These are phyloP conservation scores for Brachystomella parvula DNA, from an alignment of 1,140 invertebrate species.

Conservation along the genomic window DNA sequence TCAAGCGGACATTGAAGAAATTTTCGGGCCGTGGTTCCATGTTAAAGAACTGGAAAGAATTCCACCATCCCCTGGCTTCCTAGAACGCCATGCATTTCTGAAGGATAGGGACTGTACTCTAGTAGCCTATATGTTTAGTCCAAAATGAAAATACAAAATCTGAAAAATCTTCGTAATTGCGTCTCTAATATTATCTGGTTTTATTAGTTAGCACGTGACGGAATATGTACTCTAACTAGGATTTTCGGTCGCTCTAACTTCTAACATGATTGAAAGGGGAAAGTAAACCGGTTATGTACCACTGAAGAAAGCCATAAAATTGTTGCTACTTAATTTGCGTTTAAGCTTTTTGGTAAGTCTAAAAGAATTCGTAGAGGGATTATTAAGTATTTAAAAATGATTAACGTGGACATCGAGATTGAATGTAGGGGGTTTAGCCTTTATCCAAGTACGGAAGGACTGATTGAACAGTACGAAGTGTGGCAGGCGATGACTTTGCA, in stretches of 20 bases:
- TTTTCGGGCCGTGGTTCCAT: conserved; percentile 15
- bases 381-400: background rate
- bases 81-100: background rate
- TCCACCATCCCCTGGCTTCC: background rate
- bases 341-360: no score
- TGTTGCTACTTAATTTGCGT: background rate
- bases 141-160: background rate
- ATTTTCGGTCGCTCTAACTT: no score
- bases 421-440: background rate
- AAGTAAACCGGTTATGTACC: no score
- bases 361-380: no score
- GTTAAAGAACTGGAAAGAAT: background rate
- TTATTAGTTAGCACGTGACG: no score
- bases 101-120: background rate
- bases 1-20: conserved; percentile 12
- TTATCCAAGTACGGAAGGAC: no score
- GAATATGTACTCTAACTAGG: no score
- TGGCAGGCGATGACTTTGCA: background rate
- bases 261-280: no score
- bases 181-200: background rate
- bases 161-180: background rate
- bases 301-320: background rate
- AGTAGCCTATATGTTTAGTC: background rate
- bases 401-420: background rate
- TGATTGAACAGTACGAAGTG: background rate